phyloP scores from a whole-genome alignment of 2,888 invertebrate genomes.

The Chaetogeoica ovagalla region DNA sequence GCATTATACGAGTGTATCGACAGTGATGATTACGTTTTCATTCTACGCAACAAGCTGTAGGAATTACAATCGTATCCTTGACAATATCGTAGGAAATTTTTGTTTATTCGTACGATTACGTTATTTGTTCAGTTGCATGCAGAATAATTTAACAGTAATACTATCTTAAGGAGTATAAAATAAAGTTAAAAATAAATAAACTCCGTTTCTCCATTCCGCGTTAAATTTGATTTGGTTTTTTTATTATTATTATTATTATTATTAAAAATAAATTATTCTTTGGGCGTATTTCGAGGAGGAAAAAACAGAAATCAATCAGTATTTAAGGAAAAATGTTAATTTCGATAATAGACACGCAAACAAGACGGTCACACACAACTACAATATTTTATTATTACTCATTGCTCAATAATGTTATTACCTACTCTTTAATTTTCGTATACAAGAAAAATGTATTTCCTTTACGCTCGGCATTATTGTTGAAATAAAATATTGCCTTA shows the following conservation, averaged over 20 bases:
- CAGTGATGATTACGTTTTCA: conserved; percentile 30
- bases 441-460: no score
- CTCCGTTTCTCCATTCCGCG: neutral
- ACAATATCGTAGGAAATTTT: conserved; percentile 19
- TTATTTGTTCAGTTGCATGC: conserved; percentile 40
- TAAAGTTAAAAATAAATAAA: conserved; percentile 31
- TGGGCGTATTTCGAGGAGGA: neutral
- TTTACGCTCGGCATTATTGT: no score
- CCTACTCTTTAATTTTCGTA: no score
- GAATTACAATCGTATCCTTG: conserved; percentile 21
- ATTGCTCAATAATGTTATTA: no score
- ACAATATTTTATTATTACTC: no score
- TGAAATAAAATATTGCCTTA: no score
- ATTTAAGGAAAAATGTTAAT: no score
- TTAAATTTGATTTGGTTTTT: neutral
- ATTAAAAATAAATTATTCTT: conserved; percentile 11
- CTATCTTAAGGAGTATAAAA: neutral
- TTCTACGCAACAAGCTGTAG: conserved; percentile 28
- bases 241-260: neutral
- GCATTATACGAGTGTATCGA: neutral
- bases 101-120: conserved; percentile 43
- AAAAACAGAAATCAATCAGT: neutral
- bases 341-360: no score
- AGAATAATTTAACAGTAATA: conserved; percentile 37
- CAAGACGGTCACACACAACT: no score